Evolutionary conservation across 1,140 invertebrate species (phyloP).

Genomic region (Cataglyphis hispanica): DNA sequence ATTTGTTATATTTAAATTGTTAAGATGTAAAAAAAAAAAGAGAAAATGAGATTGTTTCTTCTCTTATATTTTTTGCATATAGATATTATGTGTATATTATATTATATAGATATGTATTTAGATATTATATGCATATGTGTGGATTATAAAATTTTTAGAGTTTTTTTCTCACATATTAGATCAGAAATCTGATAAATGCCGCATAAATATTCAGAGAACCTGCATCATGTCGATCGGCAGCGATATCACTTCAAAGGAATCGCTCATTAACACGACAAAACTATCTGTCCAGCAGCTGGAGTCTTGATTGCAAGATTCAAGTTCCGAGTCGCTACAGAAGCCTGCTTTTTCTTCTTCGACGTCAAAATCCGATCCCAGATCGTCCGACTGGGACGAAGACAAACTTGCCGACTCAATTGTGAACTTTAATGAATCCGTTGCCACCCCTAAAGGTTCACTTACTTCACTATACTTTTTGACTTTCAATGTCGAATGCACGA

Average conservation of each 20-base stretch:
- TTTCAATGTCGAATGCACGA: neutral
- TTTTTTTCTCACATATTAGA: neutral
- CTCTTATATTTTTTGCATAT: neutral
- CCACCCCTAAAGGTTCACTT: conserved; percentile 8
- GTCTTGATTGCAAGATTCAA: conserved; percentile 71
- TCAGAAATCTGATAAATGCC: neutral
- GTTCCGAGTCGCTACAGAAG: conserved; percentile 80
- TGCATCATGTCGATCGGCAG: conserved; percentile 86
- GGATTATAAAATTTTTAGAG: neutral
- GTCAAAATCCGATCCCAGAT: conserved; percentile 79
- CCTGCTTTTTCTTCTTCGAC: conserved; percentile 63
- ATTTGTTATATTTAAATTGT: neutral
- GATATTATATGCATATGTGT: neutral
- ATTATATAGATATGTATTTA: neutral
- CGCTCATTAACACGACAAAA: conserved; percentile 86
- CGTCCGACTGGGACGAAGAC: conserved; percentile 82
- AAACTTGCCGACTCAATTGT: conserved; percentile 86
- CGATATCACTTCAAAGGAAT: conserved; percentile 86
- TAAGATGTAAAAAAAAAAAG: neutral
- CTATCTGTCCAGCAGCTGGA: conserved; percentile 78
- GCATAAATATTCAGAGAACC: conserved; percentile 71
- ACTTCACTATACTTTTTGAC: neutral
- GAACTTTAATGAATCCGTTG: conserved; percentile 67
- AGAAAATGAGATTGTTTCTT: neutral
- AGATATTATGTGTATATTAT: too few relatives aligned